Base-by-base conservation (phyloP, 2,113 vertebrate species). In the Aphyosemion australe region DNA sequence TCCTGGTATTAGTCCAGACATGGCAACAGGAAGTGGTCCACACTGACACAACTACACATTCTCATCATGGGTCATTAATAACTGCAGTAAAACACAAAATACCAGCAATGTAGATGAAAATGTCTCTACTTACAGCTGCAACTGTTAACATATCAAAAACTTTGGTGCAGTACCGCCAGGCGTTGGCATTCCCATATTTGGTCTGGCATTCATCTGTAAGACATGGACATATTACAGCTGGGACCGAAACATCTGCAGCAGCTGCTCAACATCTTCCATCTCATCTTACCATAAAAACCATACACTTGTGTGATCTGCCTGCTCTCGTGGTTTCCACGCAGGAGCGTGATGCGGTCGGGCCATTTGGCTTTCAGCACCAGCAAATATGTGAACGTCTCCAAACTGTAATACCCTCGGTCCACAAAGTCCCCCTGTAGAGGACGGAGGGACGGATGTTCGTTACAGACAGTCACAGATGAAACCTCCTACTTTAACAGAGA, bases 141-240 rank as follows among this genome's bases (percentile, higher is more conserved):
- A 99, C 96, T n/a, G 97, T 99, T 55, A 99, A 93, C 97, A 99
- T 99, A 83, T 99, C 97, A 0, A 99, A 99, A 48, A 99, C 97
- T 93, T 99, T 99, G 85, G 97, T 99, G 72, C 97, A 99, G 64
- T 99, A 99, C 84, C 97, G 92, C 97, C 97, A 99, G 2, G 97
- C 97, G 47, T 99, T 99, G 2, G 97, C 97, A 39, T 99, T 99
- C 63, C 97, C 97, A 13, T 99, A 99, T 83, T 99, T 99, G 62
- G 97, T 99, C 91, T 98, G 97, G 92, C 97, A 99, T 91, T 99
- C 97, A 78, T 99, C 97, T 99, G 84, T 72, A 20, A 88, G 53
- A 70, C 34, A 80, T 42, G 3, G 56, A 47, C 45, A 18, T 9
- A 4, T 3, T 43, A 16, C 0, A 42, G 37, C 6, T 15, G 26